phyloP scores from a whole-genome alignment of 2,113 vertebrate genomes.

The Pelecanoides urinatrix region DNA sequence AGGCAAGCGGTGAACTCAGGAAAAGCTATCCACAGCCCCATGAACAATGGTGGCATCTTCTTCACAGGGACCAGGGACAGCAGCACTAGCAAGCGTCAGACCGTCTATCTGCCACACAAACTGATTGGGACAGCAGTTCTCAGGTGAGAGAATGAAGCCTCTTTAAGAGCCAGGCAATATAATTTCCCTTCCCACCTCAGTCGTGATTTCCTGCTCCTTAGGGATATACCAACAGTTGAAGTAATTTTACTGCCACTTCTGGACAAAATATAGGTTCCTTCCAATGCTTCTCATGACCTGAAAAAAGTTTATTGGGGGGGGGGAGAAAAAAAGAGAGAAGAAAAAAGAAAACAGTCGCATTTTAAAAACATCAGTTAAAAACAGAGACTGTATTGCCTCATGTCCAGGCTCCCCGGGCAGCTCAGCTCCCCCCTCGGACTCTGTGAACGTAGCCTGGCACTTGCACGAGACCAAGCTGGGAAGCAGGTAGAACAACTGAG shows the following conservation, averaged over 20 bases:
- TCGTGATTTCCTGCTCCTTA: not conserved
- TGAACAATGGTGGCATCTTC: not conserved
- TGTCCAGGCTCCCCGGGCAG: not conserved
- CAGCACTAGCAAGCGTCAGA: not conserved
- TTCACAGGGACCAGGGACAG: not conserved
- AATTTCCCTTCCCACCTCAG: not conserved
- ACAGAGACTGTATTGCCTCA: not conserved
- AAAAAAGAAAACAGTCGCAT: not conserved
- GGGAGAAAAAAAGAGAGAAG: too few relatives aligned
- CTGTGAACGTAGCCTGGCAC: not conserved
- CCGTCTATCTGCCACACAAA: not conserved
- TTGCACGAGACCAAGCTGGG: accelerated
- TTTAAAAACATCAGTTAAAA: not conserved
- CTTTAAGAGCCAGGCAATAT: not conserved
- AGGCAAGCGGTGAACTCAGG: not conserved
- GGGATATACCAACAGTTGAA: not conserved
- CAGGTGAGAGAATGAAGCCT: not conserved
- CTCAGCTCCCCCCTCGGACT: not conserved
- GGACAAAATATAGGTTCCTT: not conserved
- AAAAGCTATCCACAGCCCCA: not conserved
- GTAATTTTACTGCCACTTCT: not conserved
- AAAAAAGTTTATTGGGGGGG: not conserved
- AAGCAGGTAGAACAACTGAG: not conserved
- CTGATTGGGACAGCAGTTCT: not conserved
- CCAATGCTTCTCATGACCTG: not conserved